Evolutionary conservation across 2,888 invertebrate species (phyloP).

Genomic region (Hypsopygia costalis): DNA sequence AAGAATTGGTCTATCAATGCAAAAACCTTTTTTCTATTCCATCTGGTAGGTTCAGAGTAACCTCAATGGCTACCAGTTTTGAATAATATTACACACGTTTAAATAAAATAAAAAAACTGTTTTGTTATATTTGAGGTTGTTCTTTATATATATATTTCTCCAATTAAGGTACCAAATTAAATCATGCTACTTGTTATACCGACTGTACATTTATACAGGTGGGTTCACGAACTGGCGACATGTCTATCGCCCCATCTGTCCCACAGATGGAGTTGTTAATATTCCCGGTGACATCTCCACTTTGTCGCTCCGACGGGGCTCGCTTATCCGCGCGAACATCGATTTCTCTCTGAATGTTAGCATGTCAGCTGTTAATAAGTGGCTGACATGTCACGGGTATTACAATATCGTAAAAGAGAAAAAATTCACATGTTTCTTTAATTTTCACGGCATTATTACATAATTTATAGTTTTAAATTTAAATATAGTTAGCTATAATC

Average conservation of each 20-base stretch:
- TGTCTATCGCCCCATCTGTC: constrained; percentile 39
- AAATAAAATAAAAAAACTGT: no score
- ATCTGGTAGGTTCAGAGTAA: no score
- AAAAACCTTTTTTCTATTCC: no score
- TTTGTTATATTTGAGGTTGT: no score
- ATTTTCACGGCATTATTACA: neutral
- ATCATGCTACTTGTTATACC: neutral
- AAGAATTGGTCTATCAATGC: no score
- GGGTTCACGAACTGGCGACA: constrained; percentile 23
- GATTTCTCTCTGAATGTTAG: constrained; percentile 25
- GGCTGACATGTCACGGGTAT: neutral
- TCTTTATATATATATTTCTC: no score
- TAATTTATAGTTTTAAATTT: neutral
- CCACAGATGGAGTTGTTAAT: constrained; percentile 45
- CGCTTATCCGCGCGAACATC: constrained; percentile 30
- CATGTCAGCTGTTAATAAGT: neutral
- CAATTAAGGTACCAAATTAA: no score
- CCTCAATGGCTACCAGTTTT: no score
- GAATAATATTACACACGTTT: no score
- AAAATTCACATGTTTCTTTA: neutral
- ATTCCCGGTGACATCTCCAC: constrained; percentile 36
- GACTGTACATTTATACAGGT: neutral
- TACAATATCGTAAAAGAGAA: neutral
- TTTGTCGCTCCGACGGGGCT: constrained; percentile 29
- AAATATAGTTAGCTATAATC: no score